These are phyloP conservation scores for Callocephalon fimbriatum DNA, from an alignment of 2,113 vertebrate species.

Conservation along the genomic window DNA sequence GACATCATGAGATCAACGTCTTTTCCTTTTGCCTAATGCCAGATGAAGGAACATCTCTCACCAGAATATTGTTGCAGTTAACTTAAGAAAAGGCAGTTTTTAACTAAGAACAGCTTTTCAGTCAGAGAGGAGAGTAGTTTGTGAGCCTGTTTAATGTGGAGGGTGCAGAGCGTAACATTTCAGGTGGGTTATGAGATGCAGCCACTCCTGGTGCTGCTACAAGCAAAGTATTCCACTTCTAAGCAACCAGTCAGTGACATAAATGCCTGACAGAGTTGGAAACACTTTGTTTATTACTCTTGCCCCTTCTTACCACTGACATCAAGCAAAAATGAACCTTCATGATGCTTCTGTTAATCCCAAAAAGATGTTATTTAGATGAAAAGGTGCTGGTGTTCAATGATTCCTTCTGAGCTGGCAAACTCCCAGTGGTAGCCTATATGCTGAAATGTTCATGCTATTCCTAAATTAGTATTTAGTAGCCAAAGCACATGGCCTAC, in stretches of 20 bases:
- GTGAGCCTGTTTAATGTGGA: not conserved
- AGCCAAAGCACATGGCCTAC: not conserved
- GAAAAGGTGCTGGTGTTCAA: not conserved
- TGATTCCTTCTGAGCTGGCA: not conserved
- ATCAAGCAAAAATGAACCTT: not conserved
- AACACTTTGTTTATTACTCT: not conserved
- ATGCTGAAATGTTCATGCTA: not conserved
- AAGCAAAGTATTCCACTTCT: not conserved
- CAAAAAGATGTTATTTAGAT: not conserved
- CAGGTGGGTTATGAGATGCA: not conserved
- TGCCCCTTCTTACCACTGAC: not conserved
- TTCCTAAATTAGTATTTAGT: not conserved
- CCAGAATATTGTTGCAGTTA: not conserved
- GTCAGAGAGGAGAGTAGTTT: fast-evolving
- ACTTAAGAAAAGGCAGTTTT: not conserved
- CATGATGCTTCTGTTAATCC: not conserved
- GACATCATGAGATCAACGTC: not conserved
- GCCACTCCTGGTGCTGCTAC: not conserved
- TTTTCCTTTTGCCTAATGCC: not conserved
- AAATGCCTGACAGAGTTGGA: not conserved
- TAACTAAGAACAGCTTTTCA: not conserved
- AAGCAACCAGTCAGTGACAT: not conserved
- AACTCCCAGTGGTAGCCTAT: not conserved
- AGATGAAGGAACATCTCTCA: not conserved
- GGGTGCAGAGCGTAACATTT: not conserved